Conservation (phyloP, 2,797 vertebrate species). For the Oryzias sinensis region DNA sequence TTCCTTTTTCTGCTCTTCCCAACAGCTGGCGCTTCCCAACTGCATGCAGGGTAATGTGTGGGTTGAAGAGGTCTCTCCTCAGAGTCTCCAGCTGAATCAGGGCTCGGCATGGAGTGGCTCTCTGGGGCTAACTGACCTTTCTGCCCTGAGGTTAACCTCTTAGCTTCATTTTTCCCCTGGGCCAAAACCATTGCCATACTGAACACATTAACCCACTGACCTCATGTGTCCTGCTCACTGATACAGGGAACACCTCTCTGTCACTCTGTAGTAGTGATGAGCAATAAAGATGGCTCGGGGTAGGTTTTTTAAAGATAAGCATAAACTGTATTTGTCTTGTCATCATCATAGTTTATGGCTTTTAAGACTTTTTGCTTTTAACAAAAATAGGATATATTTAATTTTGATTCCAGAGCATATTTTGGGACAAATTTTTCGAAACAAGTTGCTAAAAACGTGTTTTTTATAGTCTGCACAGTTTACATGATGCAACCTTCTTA, state of each 20-base stretch:
- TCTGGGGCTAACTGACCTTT: constrained; percentile 54
- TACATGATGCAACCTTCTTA: too few species aligned
- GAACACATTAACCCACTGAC: constrained; percentile 70
- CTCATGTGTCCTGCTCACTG: constrained; percentile 33
- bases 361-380: too few species aligned
- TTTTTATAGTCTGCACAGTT: too few species aligned
- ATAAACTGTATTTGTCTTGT: too few species aligned
- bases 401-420: too few species aligned
- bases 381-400: too few species aligned
- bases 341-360: too few species aligned
- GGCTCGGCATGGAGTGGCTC: constrained; percentile 48
- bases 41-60: constrained; percentile 51
- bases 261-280: constrained; percentile 29
- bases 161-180: constrained; percentile 64
- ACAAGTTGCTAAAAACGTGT: too few species aligned
- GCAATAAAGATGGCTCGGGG: constrained; percentile 12
- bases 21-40: constrained; percentile 57
- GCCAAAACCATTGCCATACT: constrained; percentile 58
- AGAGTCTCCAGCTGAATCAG: constrained; percentile 63
- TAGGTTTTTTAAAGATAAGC: neutral
- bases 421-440: too few species aligned
- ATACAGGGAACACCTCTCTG: constrained; percentile 37
- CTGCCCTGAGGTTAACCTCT: constrained; percentile 58
- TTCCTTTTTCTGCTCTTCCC: constrained; percentile 19
- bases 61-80: constrained; percentile 50